Evolutionary conservation across 2,888 invertebrate species (phyloP), one percentile per base, ranked within the genome.

Genomic region (Diloba caeruleocephala): DNA sequence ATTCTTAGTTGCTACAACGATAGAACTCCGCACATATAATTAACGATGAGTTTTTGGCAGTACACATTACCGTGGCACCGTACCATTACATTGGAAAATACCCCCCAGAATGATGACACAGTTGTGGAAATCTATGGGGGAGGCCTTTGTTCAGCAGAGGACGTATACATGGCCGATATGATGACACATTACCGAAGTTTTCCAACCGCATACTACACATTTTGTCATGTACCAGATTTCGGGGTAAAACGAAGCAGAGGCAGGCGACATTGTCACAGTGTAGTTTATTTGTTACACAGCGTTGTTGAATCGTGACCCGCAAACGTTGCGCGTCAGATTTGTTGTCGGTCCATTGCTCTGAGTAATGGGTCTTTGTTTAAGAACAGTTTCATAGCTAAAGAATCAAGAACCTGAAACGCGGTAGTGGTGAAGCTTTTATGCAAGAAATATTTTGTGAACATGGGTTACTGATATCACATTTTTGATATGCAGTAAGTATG

Each of bases 311-410:
- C 43, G 55, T 39, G 63, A 60, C 55, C 48, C 59, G 61, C 39
- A 62, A n/a, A 60, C 66, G 67, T 59, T 70, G 56, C 64, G 51
- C 57, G 51, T 54, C 67, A 79, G 79, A 82, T 82, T 83, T 81
- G 82, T 81, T 66, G 73, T 60, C 53, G 70, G 78, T 71, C 79
- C 66, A 64, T 61, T 48, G 42, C 45, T 32, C 67, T 79, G 76
- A 82, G 55, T 81, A 78, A 82, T 81, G 64, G n/a, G 74, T 66
- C 71, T 69, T 76, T 79, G 80, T 81, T 81, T 71, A 48, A 46
- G 59, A 43, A 53, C 57, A 55, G 55, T 63, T 59, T 50, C 50
- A 42, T 42, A 49, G 39, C 44, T 43, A n/a, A n/a, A n/a, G n/a
- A n/a, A 29, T 26, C 15, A 43, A n/a, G 38, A 38, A 52, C 38